Conservation (phyloP, 2,797 vertebrate species). For the Acrossocheilus fasciatus region DNA sequence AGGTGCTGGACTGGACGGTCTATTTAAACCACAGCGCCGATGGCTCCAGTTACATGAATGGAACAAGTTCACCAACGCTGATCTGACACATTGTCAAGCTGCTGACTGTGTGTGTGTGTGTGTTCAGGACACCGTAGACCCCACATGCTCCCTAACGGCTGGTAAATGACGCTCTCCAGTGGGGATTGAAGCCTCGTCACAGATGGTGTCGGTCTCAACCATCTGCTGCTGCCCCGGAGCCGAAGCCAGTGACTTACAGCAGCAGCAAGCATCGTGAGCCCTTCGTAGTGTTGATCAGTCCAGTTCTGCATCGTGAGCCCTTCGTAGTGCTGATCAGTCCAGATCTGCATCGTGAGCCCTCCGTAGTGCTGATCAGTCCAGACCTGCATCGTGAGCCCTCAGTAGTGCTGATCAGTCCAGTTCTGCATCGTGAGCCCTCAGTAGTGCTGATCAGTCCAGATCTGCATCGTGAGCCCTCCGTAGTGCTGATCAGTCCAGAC, state of each 20-base stretch:
- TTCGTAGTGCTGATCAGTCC: no score
- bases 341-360: no score
- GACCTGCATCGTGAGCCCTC: no score
- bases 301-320: no score
- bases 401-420: no score
- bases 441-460: no score
- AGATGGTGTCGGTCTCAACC: slow-evolving; percentile 83
- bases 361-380: no score
- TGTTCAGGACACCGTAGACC: slow-evolving; percentile 7
- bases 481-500: no score
- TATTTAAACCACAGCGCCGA: no score
- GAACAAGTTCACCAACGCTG: slow-evolving; percentile 7
- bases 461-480: background rate
- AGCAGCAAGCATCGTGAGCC: background rate
- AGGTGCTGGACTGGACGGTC: background rate
- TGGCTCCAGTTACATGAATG: slow-evolving; percentile 4
- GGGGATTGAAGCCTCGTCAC: slow-evolving; percentile 75
- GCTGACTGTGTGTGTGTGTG: background rate
- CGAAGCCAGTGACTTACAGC: background rate
- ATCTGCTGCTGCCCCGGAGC: slow-evolving; percentile 74
- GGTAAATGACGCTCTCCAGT: slow-evolving; percentile 78
- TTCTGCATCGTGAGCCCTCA: no score
- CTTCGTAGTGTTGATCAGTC: no score
- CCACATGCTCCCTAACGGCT: slow-evolving; percentile 65
- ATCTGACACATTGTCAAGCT: slow-evolving; percentile 18